phyloP scores from a whole-genome alignment of 2,797 vertebrate species.

The Pristis pectinata region DNA sequence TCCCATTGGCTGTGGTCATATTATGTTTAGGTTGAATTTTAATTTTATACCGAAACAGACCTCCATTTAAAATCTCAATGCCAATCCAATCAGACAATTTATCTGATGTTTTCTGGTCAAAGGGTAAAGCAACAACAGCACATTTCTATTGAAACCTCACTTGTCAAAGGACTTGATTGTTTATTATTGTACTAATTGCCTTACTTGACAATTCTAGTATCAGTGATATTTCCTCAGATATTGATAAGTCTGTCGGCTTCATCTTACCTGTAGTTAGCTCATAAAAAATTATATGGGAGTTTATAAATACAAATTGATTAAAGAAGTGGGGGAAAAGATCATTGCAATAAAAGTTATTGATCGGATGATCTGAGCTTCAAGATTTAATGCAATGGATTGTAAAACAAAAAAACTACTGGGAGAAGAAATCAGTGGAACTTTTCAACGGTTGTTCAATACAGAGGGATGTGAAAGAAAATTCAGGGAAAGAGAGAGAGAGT shows the following conservation, averaged over 20 bases:
- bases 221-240: neutral
- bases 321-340: neutral
- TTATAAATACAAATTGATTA: slow-evolving; percentile 3
- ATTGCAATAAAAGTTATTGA: slow-evolving; percentile 5
- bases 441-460: neutral
- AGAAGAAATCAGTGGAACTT: neutral
- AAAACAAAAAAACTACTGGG: neutral
- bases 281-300: neutral
- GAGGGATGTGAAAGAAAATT: neutral
- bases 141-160: neutral
- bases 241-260: neutral
- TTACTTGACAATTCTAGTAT: neutral
- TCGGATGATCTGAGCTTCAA: neutral
- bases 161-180: neutral
- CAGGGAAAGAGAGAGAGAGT: no score
- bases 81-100: neutral
- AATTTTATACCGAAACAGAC: no score
- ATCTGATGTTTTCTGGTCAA: neutral
- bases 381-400: neutral
- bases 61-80: neutral
- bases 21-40: no score
- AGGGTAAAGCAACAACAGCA: neutral
- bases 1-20: no score
- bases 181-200: neutral
- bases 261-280: slow-evolving; percentile 12